Conservation (phyloP, 1,140 invertebrate genomes). For the Heliconius hermathena region DNA sequence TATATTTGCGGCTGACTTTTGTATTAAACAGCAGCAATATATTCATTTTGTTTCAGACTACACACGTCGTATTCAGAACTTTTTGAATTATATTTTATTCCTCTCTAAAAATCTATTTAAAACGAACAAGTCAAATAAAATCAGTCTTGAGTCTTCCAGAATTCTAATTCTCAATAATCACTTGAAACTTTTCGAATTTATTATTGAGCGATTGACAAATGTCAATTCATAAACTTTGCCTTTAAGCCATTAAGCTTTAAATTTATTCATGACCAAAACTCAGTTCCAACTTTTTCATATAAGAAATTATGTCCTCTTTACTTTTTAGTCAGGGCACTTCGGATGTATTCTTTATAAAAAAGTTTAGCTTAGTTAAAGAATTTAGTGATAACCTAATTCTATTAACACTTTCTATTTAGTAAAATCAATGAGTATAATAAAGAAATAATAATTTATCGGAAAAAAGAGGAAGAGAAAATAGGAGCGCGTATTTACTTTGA, state of each 20-base stretch:
- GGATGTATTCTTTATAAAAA: neutral
- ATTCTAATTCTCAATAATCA: neutral
- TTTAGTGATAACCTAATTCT: too few species aligned
- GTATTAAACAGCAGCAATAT: too few species aligned
- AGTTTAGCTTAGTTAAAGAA: conserved; percentile 4
- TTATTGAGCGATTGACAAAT: conserved; percentile 2
- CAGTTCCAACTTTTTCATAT: neutral
- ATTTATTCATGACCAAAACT: conserved; percentile 12
- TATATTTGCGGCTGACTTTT: too few species aligned
- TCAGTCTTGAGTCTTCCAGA: neutral
- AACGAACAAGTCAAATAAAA: neutral
- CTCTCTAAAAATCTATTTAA: neutral
- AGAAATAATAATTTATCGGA: too few species aligned
- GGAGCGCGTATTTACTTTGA: too few species aligned
- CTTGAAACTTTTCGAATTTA: neutral
- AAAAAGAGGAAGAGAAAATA: too few species aligned
- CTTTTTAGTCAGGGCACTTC: neutral
- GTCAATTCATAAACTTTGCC: conserved; percentile 1
- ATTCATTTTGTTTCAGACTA: too few species aligned
- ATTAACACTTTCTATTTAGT: too few species aligned
- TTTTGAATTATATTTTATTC: neutral
- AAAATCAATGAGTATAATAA: too few species aligned
- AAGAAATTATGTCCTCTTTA: neutral
- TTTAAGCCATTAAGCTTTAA: neutral
- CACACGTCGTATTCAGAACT: too few species aligned